Evolutionary conservation across 2,113 vertebrate species (phyloP).

Genomic region (Rhinopomastus cyanomelas): DNA sequence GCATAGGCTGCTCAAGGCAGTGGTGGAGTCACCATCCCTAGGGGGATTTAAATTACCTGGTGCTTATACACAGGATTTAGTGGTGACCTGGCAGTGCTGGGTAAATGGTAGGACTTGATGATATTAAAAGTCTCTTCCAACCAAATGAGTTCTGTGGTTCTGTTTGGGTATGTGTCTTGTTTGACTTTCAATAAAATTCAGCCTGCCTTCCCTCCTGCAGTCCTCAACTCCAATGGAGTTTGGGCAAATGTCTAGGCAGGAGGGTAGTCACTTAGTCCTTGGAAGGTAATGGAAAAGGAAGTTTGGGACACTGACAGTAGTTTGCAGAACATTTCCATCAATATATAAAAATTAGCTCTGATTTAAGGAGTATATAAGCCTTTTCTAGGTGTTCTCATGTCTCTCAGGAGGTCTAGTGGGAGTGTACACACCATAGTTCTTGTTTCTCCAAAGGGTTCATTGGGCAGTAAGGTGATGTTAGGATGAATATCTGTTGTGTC

Average conservation of each 20-base stretch:
- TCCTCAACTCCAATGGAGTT: neutral
- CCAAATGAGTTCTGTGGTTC: no score
- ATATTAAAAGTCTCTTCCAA: no score
- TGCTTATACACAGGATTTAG: no score
- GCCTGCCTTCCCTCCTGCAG: neutral
- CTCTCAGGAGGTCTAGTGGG: neutral
- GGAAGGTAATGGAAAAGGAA: neutral
- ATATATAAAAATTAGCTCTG: neutral
- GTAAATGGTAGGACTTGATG: no score
- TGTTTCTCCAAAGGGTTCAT: neutral
- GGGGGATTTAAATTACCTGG: no score
- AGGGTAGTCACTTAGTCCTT: neutral
- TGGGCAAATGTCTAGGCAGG: neutral
- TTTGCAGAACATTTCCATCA: neutral
- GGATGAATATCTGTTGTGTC: fast-evolving
- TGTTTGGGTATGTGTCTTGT: neutral
- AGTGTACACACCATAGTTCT: neutral
- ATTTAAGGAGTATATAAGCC: neutral
- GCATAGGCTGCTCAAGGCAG: no score
- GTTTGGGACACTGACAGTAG: neutral
- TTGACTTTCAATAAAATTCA: fast-evolving
- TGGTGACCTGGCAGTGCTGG: no score
- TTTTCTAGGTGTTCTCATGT: neutral
- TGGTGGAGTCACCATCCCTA: no score
- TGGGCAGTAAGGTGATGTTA: no score